Evolutionary conservation across 2,113 vertebrate genomes (phyloP), one percentile per base, ranked within the genome.

Genomic region (Crypturellus undulatus): DNA sequence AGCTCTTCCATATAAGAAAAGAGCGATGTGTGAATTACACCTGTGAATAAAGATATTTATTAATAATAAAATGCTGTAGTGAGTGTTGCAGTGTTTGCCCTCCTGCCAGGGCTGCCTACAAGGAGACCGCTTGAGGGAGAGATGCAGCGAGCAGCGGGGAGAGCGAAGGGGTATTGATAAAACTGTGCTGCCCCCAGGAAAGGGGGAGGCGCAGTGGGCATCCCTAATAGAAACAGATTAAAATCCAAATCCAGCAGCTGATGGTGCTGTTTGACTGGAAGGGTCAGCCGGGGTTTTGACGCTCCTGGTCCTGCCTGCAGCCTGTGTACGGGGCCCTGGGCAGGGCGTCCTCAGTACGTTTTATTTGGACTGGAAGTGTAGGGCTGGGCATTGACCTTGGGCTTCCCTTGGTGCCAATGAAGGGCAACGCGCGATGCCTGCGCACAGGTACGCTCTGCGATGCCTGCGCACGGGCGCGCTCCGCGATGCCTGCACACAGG

Each of bases 361-460:
- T 97, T 96, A 90, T 98, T 98, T 98, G 96, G 95, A 94, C 63
- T 96, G 94, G 96, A 97, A 96, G 26, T 97, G 97, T 97, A 97
- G 95, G 97, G 71, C 60, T 92, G 92, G 97, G 96, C 26, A 15
- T 96, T 98, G 97, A 97, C 98, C 97, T 98, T 98, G 97, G 92
- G 95, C 96, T 98, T 97, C 97, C 97, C 98, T 98, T 97, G 98
- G 96, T 34, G 65, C 95, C 98, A 96, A 97, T 94, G 98, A 98
- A 97, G 97, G 97, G 79, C 96, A 87, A 69, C 64, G 90, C 84
- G 92, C 72, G 84, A 54, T 64, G 49, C 49, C 49, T 24, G 20
- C 49, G 19, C 21, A 24, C 21, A 10, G 49, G 10, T 49, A 21
- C 19, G 8, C 47, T 47, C 47, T 19, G 38, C 9, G 38, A 9